Base-by-base conservation (phyloP, 2,888 invertebrate genomes). In the Lasioglossum leucozonium region DNA sequence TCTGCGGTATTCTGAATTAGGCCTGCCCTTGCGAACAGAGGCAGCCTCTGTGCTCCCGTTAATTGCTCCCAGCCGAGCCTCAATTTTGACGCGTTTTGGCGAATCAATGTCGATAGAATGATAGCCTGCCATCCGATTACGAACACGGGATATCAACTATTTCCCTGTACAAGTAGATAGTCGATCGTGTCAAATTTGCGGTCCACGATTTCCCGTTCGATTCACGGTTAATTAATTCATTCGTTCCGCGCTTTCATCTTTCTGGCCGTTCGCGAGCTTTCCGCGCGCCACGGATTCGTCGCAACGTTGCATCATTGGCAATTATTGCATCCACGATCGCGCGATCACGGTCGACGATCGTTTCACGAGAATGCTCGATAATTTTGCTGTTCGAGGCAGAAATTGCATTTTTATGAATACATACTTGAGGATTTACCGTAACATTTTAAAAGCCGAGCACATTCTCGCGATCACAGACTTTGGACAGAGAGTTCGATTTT, bases 1-100 rank as follows among this genome's bases (percentile, higher is more conserved):
- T 88, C 88, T 82, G 88, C 77, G 84, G 89, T 91, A 91, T 89
- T 76, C 83, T 69, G 82, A 88, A 91, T 90, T 88, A 89, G 79
- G 82, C 84, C 75, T 78, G 67, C 72, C 67, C 77, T 76, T 65
- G 71, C 72, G 55, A 85, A 77, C 67, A 72, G 74, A 40, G 62
- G 51, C 72, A 62, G 40, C 79, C 82, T 74, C 86, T 69, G 79
- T 62, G 67, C 58, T 40, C 30, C 47, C 72, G 34, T 69, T 71
- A 77, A 83, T 84, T 79, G 71, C 74, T 65, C 69, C 84, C 78
- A 75, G 87, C 79, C 77, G 79, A 58, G 62, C 58, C 76, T 82
- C 87, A 74, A 89, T 89, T 87, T 82, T 81, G 87, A 78, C 84
- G 79, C 79, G 78, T 90, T 87, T 84, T 79, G 83, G 74, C 55